A percentile compares a stretch with the other conserved stretches of the same genome.
phyloP scores from a whole-genome alignment of 1,140 invertebrate species.

The Agraylea sexmaculata region DNA sequence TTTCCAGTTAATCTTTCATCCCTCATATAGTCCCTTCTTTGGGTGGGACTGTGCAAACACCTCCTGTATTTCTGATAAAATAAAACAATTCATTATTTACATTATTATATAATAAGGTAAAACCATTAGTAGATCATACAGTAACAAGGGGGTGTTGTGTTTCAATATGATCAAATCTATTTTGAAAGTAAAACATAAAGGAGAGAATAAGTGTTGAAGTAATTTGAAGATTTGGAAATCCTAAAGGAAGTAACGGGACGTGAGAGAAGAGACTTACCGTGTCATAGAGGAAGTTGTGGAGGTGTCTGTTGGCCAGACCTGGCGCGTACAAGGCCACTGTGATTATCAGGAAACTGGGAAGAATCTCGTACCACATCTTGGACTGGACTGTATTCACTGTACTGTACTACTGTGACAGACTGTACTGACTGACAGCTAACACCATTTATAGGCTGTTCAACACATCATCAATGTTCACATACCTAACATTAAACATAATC shows the following conservation, averaged over 20 bases:
- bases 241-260: neutral
- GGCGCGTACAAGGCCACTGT: constrained; percentile 41
- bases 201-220: too few relatives aligned
- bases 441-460: too few relatives aligned
- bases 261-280: constrained; percentile 46
- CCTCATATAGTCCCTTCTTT: too few relatives aligned
- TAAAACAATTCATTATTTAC: too few relatives aligned
- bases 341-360: constrained; percentile 46
- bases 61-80: constrained; percentile 37
- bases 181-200: too few relatives aligned
- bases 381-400: constrained; percentile 5
- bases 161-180: too few relatives aligned
- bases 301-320: constrained; percentile 43
- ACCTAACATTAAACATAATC: too few relatives aligned
- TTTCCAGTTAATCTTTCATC: constrained; percentile 40
- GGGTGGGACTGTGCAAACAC: constrained; percentile 31
- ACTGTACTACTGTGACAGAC: constrained; percentile 2
- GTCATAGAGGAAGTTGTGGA: constrained; percentile 43
- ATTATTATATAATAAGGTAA: too few relatives aligned
- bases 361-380: constrained; percentile 53
- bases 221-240: too few relatives aligned
- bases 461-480: too few relatives aligned
- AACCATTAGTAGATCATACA: too few relatives aligned
- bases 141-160: too few relatives aligned
- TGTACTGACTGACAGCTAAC: neutral